Base-by-base conservation (phyloP, 2,888 invertebrate species). In the Eristalis arbustorum region DNA sequence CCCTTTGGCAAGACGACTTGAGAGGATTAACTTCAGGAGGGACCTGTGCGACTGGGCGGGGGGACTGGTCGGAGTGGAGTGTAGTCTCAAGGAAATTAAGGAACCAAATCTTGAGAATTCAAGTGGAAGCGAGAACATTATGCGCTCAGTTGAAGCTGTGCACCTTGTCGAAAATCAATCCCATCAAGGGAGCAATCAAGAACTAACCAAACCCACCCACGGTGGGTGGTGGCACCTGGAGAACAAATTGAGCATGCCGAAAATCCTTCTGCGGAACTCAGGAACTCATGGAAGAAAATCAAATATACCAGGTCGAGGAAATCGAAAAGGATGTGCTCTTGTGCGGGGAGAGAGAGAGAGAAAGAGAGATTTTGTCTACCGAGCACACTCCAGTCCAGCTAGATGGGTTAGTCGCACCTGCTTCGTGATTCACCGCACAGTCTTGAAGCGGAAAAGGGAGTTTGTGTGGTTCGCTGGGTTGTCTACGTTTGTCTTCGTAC, bases 141-240 rank as follows among this genome's bases (percentile, higher is more conserved):
- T 87, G 77, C 74, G 87, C 82, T 87, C 67, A 82, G 87, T 78
- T 87, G 78, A 85, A 87, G 74, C 78, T 75, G 63, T 59, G 67
- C 59, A 68, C 62, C 42, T 75, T 66, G 78, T 79, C 22, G 68
- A 83, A 87, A 83, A 87, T 87, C 87, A 87, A 83, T 83, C 78
- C 79, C 87, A 87, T 87, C 87, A 87, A 87, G 87, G 83, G 87
- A 87, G 87, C 87, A 87, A 87, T 87, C 87, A 87, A 75, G 78
- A 67, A 87, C 78, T 83, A 74, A 87, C 82, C 85, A 66, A 80
- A 68, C 80, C 73, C 28, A 37, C 37, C 66, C 40, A 59, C 40
- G 57, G 1, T 34, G 40, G 56, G 63, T 57, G 56, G 63, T 57
- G 64, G 56, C 66, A 71, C 40, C 78, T 56, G 69, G 69, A 61